Evolutionary conservation across 2,113 vertebrate species (phyloP).

Genomic region (Tupaia tana): DNA sequence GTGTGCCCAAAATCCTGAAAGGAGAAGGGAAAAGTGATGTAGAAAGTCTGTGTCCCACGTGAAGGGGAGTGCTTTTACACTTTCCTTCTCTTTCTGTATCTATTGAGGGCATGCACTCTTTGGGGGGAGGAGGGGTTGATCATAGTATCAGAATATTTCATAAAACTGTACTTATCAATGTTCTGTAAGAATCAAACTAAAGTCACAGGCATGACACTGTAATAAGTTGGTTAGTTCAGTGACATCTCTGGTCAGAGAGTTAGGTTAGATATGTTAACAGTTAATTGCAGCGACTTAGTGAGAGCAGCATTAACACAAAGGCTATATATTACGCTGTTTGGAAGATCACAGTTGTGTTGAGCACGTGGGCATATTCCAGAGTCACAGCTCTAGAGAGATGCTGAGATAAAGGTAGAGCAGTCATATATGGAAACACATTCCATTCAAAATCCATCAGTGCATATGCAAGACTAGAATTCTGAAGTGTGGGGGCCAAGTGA

Average conservation of each 20-base stretch:
- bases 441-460: slow-evolving; percentile 50
- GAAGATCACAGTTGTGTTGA: neutral
- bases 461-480: slow-evolving; percentile 12
- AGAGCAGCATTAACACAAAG: neutral
- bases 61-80: no score
- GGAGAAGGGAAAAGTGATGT: no score
- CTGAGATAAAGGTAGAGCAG: neutral
- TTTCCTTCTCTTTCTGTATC: no score
- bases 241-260: neutral
- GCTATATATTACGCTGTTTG: neutral
- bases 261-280: neutral
- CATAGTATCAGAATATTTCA: neutral
- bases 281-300: neutral
- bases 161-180: neutral
- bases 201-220: neutral
- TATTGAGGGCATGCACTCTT: no score
- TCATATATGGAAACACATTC: neutral
- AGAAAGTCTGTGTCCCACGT: no score
- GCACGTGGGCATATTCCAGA: neutral
- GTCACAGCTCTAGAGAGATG: neutral
- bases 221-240: neutral
- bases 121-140: no score
- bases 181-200: neutral
- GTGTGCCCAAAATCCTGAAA: no score
- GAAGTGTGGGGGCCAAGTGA: slow-evolving; percentile 54